A percentile compares a stretch with the other conserved stretches of the same genome.
These are phyloP conservation scores for Eudyptes chrysolophus DNA, from an alignment of 2,113 vertebrate genomes.

Conservation along the genomic window DNA sequence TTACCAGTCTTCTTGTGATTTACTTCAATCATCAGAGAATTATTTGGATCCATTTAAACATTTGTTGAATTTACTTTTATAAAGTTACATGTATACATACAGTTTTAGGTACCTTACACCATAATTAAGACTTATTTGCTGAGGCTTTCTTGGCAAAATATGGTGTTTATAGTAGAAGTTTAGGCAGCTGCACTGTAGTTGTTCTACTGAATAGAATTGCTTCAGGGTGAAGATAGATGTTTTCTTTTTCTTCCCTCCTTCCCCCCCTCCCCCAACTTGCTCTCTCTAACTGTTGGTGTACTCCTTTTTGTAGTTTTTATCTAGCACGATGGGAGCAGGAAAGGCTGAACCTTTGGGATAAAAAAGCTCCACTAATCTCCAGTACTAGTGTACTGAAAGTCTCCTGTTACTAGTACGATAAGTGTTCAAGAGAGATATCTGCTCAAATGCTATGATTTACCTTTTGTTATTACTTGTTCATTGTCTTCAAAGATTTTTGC, in stretches of 20 bases:
- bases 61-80: neutral
- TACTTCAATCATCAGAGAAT: neutral
- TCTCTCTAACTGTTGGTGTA: neutral
- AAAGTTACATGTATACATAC: neutral
- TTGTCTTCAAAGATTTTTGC: neutral
- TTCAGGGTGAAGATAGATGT: neutral
- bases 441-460: neutral
- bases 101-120: neutral
- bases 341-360: neutral
- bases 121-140: neutral
- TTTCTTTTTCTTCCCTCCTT: neutral
- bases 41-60: neutral
- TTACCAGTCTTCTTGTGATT: neutral
- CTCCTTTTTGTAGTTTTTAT: neutral
- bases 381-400: neutral
- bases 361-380: neutral
- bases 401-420: neutral
- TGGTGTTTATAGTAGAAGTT: neutral
- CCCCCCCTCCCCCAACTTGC: accelerated
- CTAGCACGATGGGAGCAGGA: neutral
- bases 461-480: neutral
- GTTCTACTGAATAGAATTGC: neutral
- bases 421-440: neutral
- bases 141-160: neutral
- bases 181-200: neutral